Evolutionary conservation across 2,797 vertebrate species (phyloP).

Genomic region (Scolopax bukidnonensis): DNA sequence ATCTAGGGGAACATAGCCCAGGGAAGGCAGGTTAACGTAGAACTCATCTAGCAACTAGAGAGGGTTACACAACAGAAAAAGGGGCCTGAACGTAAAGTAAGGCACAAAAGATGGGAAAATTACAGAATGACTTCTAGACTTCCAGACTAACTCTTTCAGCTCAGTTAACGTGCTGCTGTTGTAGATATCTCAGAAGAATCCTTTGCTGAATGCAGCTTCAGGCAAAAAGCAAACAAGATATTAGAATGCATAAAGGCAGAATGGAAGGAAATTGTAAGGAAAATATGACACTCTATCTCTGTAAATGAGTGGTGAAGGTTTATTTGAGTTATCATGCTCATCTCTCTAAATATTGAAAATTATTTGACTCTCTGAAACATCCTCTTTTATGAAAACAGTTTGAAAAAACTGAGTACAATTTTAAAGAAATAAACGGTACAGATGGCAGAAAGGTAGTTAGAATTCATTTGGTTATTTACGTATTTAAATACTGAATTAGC

Average conservation of each 20-base stretch:
- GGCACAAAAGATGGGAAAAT: background rate
- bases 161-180: background rate
- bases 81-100: background rate
- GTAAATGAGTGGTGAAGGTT: background rate
- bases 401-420: background rate
- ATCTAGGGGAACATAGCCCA: background rate
- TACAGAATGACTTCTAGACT: background rate
- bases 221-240: background rate
- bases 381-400: background rate
- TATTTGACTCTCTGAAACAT: background rate
- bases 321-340: background rate
- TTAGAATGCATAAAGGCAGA: background rate
- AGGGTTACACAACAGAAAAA: background rate
- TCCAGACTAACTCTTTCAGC: background rate
- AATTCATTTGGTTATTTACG: background rate
- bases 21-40: background rate
- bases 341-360: slow-evolving; percentile 8
- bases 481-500: background rate
- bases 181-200: background rate
- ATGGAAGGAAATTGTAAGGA: background rate
- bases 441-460: background rate
- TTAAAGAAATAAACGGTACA: background rate
- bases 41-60: background rate
- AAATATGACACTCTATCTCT: background rate
- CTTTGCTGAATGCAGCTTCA: background rate